phyloP scores from a whole-genome alignment of 2,888 invertebrate genomes.

The Cryptus armator region DNA sequence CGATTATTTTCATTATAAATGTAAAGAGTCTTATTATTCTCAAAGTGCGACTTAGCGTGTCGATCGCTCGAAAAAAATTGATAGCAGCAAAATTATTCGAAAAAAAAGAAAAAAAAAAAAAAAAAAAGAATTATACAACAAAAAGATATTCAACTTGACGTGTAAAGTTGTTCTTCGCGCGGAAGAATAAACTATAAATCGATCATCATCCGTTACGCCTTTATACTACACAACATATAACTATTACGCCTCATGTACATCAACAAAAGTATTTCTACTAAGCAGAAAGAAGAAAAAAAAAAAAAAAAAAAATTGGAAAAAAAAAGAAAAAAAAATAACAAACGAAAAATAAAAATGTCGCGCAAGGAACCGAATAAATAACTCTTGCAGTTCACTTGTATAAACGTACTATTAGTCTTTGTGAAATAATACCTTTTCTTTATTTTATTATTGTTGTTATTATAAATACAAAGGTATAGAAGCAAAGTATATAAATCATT shows the following conservation, averaged over 20 bases:
- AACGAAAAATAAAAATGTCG: slow-evolving; percentile 43
- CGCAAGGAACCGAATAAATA: slow-evolving; percentile 61
- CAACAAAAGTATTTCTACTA: slow-evolving; percentile 57
- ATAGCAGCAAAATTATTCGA: slow-evolving; percentile 2
- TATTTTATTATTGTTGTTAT: background rate
- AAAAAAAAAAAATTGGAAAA: slow-evolving; percentile 5
- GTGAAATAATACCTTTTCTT: background rate
- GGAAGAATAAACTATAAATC: slow-evolving; percentile 26
- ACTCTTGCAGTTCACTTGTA: slow-evolving; percentile 47
- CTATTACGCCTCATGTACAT: slow-evolving; percentile 54
- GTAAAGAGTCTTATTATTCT: slow-evolving; percentile 10
- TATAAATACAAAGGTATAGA: background rate
- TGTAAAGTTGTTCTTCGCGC: slow-evolving; percentile 38
- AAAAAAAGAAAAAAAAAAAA: background rate
- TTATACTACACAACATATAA: slow-evolving; percentile 58
- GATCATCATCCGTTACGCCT: slow-evolving; percentile 49
- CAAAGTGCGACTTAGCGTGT: slow-evolving; percentile 13
- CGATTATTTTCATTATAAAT: background rate
- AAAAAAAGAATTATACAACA: slow-evolving; percentile 1
- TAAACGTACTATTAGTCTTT: slow-evolving; percentile 21
- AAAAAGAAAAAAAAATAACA: slow-evolving; percentile 32
- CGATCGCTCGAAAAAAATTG: slow-evolving; percentile 4
- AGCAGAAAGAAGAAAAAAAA: slow-evolving; percentile 26
- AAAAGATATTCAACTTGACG: slow-evolving; percentile 22
- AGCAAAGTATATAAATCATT: background rate